phyloP scores from a whole-genome alignment of 1,140 invertebrate species.

The Drosophila sulfurigaster region DNA sequence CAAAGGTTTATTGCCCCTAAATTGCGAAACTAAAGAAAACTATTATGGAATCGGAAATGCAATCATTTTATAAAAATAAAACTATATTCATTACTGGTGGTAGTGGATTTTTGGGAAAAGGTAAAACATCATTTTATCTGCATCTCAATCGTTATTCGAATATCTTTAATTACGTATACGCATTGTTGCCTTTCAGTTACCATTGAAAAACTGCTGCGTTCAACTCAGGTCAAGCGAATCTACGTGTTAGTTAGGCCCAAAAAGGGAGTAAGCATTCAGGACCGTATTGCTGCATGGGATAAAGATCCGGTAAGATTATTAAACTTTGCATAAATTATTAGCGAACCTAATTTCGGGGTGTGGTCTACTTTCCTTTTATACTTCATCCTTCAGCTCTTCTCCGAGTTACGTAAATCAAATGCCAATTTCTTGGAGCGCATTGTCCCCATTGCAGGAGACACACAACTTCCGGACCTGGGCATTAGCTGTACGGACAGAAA shows the following conservation, averaged over 20 bases:
- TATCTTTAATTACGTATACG: not conserved
- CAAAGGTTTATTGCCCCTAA: not conserved
- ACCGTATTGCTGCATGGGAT: slow-evolving; percentile 88
- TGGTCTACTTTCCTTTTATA: not conserved
- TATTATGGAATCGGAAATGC: slow-evolving; percentile 43
- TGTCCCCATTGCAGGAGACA: slow-evolving; percentile 86
- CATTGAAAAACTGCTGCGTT: slow-evolving; percentile 92
- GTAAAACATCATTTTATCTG: slow-evolving; percentile 12
- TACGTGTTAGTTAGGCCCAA: slow-evolving; percentile 91
- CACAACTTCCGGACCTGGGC: slow-evolving; percentile 88
- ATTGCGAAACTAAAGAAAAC: not conserved
- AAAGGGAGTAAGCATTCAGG: slow-evolving; percentile 89
- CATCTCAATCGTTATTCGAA: not conserved
- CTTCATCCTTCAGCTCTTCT: slow-evolving; percentile 18
- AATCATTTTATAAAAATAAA: slow-evolving; percentile 54
- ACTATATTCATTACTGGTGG: slow-evolving; percentile 51
- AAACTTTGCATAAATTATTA: not conserved
- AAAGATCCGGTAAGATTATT: slow-evolving; percentile 80
- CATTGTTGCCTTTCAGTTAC: slow-evolving; percentile 84
- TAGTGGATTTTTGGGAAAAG: slow-evolving; percentile 57
- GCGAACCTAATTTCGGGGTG: no score
- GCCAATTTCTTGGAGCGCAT: slow-evolving; percentile 41
- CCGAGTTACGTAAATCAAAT: slow-evolving; percentile 35
- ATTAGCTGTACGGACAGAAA: slow-evolving; percentile 87
- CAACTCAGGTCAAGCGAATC: slow-evolving; percentile 89